Evolutionary conservation across 2,797 vertebrate genomes (phyloP), one percentile per base, ranked within the genome.

Genomic region (Ctenopoma kingsleyae): DNA sequence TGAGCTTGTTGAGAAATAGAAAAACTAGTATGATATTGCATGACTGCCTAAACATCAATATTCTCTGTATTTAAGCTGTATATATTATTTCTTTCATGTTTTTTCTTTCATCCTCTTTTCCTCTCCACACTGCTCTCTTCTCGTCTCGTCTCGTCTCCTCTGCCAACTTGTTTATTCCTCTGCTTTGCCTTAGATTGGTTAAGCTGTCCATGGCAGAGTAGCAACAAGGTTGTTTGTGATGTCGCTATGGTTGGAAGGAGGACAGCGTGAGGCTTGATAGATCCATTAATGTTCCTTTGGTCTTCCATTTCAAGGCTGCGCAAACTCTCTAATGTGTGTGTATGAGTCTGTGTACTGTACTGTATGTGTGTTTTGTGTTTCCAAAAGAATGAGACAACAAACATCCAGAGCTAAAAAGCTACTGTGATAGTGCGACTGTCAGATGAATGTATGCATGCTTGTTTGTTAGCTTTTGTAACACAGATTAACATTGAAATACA

Each of bases 261-360:
- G 76, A 76, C 59, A 63, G 69, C 1, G 20, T 77, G 69, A 70
- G 50, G 54, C 65, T 59, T 76, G 77, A 87, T 81, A 55, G 55
- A 74, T 78, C 76, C 84, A 80, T 85, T 86, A 84, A 80, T 79
- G 81, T 70, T 77, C 57, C 78, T 86, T 81, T 82, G 71, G 75
- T 87, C 74, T 83, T 80, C 67, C 47, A 81, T 84, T 87, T 86
- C 82, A 77, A 87, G 82, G 77, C 78, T 78, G 64, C 44, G 3
- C 69, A 71, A 76, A 72, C 67, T 58, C 60, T 61, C 23, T 71
- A 27, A 66, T 78, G 63, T 27, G 17, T 68, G 38, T 48, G 10
- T 63, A n/a, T 71, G 43, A 32, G 44, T 51, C 35, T 64, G 17
- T 36, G 50, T 59, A 16, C 13, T 67, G 63, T 59, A 25, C 40